Evolutionary conservation across 2,797 vertebrate species (phyloP).

Genomic region (Xiphorhynchus erythropygius): DNA sequence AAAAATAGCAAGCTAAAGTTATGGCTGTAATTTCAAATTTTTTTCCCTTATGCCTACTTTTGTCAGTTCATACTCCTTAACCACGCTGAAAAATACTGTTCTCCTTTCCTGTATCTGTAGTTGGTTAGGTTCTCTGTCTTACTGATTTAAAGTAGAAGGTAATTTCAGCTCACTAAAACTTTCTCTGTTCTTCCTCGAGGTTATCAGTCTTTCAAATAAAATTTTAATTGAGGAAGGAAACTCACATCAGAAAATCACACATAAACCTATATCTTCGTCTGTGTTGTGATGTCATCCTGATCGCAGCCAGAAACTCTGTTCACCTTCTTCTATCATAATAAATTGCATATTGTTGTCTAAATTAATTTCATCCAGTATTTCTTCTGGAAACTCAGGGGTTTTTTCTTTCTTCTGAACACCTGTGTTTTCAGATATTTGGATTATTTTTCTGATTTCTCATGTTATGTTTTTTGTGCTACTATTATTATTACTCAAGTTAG

Average conservation of each 20-base stretch:
- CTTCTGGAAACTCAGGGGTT: neutral
- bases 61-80: neutral
- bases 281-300: constrained; percentile 27
- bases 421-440: constrained; percentile 38
- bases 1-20: neutral
- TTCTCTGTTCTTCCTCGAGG: neutral
- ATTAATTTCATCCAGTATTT: constrained; percentile 37
- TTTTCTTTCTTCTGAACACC: constrained; percentile 33
- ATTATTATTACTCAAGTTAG: neutral
- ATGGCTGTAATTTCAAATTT: neutral
- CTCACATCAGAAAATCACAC: constrained; percentile 21
- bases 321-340: constrained; percentile 27
- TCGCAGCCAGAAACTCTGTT: neutral
- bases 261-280: constrained; percentile 37
- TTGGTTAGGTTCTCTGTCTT: neutral
- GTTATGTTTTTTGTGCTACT: neutral
- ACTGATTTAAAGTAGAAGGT: neutral
- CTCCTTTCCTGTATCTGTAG: neutral
- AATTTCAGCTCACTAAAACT: neutral
- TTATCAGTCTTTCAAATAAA: neutral
- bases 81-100: neutral
- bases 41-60: neutral
- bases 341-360: constrained; percentile 37
- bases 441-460: constrained; percentile 3
- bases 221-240: constrained; percentile 41